phyloP scores from a whole-genome alignment of 2,113 vertebrate species.

The Gymnogyps californianus region DNA sequence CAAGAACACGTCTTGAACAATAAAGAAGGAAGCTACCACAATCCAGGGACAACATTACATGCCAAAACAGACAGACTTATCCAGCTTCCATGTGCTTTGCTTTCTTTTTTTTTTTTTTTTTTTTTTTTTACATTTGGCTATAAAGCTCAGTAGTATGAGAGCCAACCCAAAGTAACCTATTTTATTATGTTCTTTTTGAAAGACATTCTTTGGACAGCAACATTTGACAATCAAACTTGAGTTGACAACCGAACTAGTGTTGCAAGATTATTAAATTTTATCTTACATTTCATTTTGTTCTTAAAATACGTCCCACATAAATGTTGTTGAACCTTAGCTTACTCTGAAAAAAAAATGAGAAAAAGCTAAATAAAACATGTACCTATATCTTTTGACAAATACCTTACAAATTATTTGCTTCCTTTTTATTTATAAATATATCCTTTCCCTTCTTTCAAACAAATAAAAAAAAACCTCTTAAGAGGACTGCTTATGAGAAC shows the following conservation, averaged over 20 bases:
- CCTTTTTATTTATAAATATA: neutral
- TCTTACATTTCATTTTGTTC: neutral
- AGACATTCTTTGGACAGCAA: neutral
- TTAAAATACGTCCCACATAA: neutral
- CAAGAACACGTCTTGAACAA: neutral
- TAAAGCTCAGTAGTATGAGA: neutral
- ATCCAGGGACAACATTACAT: neutral
- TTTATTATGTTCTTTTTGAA: neutral
- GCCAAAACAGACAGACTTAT: neutral
- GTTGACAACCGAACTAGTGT: neutral
- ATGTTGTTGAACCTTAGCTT: neutral
- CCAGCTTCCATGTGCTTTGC: neutral
- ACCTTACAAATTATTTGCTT: neutral
- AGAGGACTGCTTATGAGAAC: neutral
- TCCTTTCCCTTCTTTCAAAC: neutral
- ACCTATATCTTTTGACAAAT: neutral
- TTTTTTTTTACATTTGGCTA: neutral
- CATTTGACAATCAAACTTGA: neutral
- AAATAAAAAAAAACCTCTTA: neutral
- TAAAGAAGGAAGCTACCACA: neutral
- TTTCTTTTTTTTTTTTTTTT: neutral
- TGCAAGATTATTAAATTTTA: neutral
- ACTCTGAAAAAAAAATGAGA: neutral
- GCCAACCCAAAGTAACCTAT: neutral
- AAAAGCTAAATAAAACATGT: neutral